Evolutionary conservation across 2,113 vertebrate species (phyloP).

Genomic region (Brachyistius frenatus): DNA sequence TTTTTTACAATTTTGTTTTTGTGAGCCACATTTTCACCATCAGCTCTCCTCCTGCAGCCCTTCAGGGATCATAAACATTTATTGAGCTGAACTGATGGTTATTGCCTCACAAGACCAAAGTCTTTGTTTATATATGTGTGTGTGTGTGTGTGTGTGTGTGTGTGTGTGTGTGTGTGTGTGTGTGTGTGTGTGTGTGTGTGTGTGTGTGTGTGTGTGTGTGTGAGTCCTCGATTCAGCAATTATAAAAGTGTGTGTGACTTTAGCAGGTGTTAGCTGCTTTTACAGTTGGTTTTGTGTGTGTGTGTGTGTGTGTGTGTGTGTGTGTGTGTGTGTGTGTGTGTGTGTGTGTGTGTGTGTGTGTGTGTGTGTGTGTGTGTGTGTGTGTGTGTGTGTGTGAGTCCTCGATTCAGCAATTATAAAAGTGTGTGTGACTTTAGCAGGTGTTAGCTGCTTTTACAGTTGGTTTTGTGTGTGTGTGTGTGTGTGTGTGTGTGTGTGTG

Average conservation of each 20-base stretch:
- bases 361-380: neutral
- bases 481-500: neutral
- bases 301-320: neutral
- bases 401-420: neutral
- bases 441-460: neutral
- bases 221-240: no score
- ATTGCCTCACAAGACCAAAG: neutral
- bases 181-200: no score
- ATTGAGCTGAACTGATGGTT: constrained; percentile 10
- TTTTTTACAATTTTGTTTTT: neutral
- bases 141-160: neutral
- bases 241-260: constrained; percentile 16
- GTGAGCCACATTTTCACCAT: neutral
- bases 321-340: neutral
- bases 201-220: no score
- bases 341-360: neutral
- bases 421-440: constrained; percentile 13
- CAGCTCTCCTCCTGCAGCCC: neutral
- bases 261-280: no score
- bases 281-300: no score
- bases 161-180: constrained; percentile 20
- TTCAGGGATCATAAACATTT: constrained; percentile 30
- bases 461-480: neutral
- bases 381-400: constrained; percentile 6
- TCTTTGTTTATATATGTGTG: constrained; percentile 1